A percentile compares a stretch with the other conserved stretches of the same genome.
Evolutionary conservation across 2,113 vertebrate species (phyloP).

Genomic region (Callocephalon fimbriatum): DNA sequence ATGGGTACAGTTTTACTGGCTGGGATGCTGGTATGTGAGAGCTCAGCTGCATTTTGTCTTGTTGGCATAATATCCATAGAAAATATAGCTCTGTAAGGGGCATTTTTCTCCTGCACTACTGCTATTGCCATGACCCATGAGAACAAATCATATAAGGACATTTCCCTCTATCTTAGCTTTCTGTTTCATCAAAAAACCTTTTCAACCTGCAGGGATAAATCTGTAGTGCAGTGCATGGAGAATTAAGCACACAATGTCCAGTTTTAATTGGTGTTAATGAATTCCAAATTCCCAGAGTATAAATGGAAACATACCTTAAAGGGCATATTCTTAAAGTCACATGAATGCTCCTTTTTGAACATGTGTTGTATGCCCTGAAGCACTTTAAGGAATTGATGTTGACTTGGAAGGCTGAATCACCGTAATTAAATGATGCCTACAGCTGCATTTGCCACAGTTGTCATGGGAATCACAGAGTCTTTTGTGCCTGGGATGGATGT

Average conservation of each 20-base stretch:
- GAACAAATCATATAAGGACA: slow-evolving; percentile 31
- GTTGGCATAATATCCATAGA: neutral
- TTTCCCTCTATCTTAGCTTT: slow-evolving; percentile 37
- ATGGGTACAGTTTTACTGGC: neutral
- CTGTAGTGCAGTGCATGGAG: neutral
- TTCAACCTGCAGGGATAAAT: neutral
- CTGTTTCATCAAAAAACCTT: neutral
- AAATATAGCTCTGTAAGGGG: slow-evolving; percentile 29
- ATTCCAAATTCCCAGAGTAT: neutral
- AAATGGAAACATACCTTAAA: neutral
- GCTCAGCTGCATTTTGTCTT: slow-evolving; percentile 38
- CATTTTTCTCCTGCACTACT: slow-evolving; percentile 34
- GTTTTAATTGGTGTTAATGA: slow-evolving; percentile 54
- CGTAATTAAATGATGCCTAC: slow-evolving; percentile 22
- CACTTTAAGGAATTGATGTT: neutral
- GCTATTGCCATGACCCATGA: neutral
- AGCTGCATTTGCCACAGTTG: slow-evolving; percentile 46
- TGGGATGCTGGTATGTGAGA: neutral
- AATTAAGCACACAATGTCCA: neutral
- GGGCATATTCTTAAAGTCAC: neutral
- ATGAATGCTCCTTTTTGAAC: neutral
- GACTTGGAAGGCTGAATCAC: neutral
- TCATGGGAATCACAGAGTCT: slow-evolving; percentile 16
- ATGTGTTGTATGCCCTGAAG: neutral
- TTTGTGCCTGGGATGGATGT: slow-evolving; percentile 13